phyloP scores from a whole-genome alignment of 2,888 invertebrate species.

The Acutogordius australiensis region DNA sequence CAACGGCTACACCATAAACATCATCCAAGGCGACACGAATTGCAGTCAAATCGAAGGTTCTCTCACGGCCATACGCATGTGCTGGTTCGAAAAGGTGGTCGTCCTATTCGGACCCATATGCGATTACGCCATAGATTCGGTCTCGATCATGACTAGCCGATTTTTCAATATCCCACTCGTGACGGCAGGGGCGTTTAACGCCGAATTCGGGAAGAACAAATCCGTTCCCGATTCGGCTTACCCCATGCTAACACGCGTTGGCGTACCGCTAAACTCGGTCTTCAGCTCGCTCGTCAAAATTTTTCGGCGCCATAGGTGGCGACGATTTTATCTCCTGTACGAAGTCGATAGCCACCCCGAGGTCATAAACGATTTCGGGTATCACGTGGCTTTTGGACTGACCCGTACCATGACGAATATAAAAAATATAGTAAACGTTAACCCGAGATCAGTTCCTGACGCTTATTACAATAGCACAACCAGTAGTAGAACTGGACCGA shows the following conservation, averaged over 20 bases:
- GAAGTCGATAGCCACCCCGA: constrained; percentile 2
- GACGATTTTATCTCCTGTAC: not conserved
- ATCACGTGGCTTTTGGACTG: not conserved
- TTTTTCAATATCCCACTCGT: constrained; percentile 8
- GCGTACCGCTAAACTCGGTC: not conserved
- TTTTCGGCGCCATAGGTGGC: not conserved
- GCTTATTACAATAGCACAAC: not conserved
- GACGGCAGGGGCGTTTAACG: constrained; percentile 2
- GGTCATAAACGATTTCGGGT: not conserved
- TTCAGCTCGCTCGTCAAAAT: not conserved
- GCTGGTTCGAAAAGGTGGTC: constrained; percentile 5
- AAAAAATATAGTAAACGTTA: not conserved
- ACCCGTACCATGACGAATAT: not conserved
- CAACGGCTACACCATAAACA: not conserved
- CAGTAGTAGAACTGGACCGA: not conserved
- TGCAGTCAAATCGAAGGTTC: not conserved
- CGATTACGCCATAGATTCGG: constrained; percentile 11
- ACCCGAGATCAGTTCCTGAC: too few species aligned
- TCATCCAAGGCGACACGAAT: not conserved
- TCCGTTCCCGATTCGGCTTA: not conserved
- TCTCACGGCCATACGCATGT: not conserved
- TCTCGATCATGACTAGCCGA: not conserved
- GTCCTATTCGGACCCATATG: constrained; percentile 14
- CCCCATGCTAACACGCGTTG: not conserved
- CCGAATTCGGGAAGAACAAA: not conserved